Percentiles rank a stretch among this genome's conserved stretches.
Evolutionary conservation across 2,888 invertebrate species (phyloP).

Genomic region (Heliconius erato): DNA sequence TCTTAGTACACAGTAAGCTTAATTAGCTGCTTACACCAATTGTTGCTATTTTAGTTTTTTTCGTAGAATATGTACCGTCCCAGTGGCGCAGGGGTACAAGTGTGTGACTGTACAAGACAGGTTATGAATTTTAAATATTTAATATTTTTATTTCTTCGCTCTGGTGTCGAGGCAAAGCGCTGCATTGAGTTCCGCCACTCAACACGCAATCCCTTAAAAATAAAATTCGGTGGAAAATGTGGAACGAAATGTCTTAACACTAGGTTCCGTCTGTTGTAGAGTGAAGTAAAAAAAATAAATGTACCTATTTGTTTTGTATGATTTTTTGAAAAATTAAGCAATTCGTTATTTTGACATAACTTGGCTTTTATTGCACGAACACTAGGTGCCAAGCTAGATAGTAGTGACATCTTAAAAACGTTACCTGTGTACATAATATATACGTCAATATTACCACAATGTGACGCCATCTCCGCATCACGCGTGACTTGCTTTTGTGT

Average conservation of each 20-base stretch:
- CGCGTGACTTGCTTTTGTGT: constrained; percentile 52
- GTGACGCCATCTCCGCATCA: constrained; percentile 48
- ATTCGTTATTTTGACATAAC: background rate
- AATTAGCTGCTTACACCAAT: constrained; percentile 5
- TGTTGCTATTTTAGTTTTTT: background rate
- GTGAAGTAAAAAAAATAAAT: no score
- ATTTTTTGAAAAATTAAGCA: background rate
- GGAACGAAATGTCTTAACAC: no score
- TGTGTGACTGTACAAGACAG: no score
- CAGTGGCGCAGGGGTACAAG: no score
- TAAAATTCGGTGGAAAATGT: no score
- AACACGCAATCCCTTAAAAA: no score
- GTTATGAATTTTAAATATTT: no score
- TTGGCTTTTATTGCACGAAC: background rate
- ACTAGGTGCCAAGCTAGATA: constrained; percentile 11
- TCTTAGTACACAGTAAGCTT: constrained; percentile 9
- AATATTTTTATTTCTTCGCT: no score
- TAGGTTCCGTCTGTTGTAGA: no score
- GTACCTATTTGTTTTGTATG: background rate
- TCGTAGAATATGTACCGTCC: background rate
- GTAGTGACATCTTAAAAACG: constrained; percentile 32
- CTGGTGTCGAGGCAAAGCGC: no score
- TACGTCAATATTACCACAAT: constrained; percentile 54
- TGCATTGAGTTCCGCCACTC: no score
- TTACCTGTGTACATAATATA: constrained; percentile 51